These are phyloP conservation scores for Teleiodes luculella DNA, from an alignment of 2,888 invertebrate genomes.

Conservation along the genomic window DNA sequence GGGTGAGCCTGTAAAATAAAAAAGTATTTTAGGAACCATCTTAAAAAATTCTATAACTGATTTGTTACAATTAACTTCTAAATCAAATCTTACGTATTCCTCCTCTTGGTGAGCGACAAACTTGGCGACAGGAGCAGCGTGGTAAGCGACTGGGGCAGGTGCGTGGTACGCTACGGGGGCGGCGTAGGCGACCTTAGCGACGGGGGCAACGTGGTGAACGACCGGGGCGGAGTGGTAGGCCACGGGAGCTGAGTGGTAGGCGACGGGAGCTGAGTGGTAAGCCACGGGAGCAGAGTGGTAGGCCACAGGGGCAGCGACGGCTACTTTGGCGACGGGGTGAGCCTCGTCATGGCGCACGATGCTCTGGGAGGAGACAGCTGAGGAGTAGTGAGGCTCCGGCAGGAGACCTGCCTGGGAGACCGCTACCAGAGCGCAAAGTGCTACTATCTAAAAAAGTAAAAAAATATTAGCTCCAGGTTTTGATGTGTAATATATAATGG, in stretches of 20 bases:
- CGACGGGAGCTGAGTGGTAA: slow-evolving; percentile 23
- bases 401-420: slow-evolving; percentile 40
- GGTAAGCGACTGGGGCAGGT: slow-evolving; percentile 30
- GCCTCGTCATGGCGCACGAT: slow-evolving; percentile 53
- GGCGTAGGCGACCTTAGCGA: slow-evolving; percentile 30
- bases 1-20: slow-evolving; percentile 37
- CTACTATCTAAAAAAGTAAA: slow-evolving; percentile 28
- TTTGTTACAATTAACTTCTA: no score
- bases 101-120: slow-evolving; percentile 36
- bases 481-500: no score
- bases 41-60: background rate
- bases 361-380: slow-evolving; percentile 54
- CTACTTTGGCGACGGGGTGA: slow-evolving; percentile 31
- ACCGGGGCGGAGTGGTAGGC: slow-evolving; percentile 24
- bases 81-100: slow-evolving; percentile 17
- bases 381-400: slow-evolving; percentile 51
- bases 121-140: slow-evolving; percentile 37
- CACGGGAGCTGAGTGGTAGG: slow-evolving; percentile 32
- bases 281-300: slow-evolving; percentile 25
- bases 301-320: slow-evolving; percentile 35
- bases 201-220: slow-evolving; percentile 23
- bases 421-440: slow-evolving; percentile 39
- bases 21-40: slow-evolving; percentile 1
- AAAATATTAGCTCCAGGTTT: background rate
- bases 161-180: slow-evolving; percentile 40